Conservation (phyloP, 2,888 invertebrate species). For the Thymelicus sylvestris region DNA sequence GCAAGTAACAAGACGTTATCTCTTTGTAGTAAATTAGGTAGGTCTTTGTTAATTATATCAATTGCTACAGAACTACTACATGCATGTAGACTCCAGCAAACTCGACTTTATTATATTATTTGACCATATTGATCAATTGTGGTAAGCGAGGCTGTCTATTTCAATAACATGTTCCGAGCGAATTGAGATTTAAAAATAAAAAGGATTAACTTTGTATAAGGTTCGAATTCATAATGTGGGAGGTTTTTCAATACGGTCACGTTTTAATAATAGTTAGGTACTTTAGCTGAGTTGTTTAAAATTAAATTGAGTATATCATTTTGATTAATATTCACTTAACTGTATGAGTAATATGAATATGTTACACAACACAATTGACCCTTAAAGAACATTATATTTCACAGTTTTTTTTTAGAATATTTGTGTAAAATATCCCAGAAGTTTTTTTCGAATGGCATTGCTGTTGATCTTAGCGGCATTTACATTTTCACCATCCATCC, state of each 20-base stretch:
- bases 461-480: too few species aligned
- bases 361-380: too few species aligned
- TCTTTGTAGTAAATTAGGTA: too few species aligned
- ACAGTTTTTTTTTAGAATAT: too few species aligned
- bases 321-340: too few species aligned
- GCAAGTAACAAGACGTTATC: too few species aligned
- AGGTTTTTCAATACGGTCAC: conserved; percentile 5
- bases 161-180: conserved; percentile 42
- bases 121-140: conserved; percentile 48
- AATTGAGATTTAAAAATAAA: conserved; percentile 33
- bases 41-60: neutral
- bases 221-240: conserved; percentile 2
- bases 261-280: neutral
- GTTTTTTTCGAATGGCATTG: too few species aligned
- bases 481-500: too few species aligned
- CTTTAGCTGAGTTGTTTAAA: neutral
- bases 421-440: too few species aligned
- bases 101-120: conserved; percentile 44
- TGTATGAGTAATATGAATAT: too few species aligned
- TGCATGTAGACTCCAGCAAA: conserved; percentile 33
- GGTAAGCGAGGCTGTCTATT: conserved; percentile 36
- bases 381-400: too few species aligned
- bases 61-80: conserved; percentile 13
- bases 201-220: conserved; percentile 24
- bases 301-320: neutral